Evolutionary conservation across 2,797 vertebrate genomes (phyloP), one percentile per base, ranked within the genome.

Genomic region (Adrianichthys oophorus): DNA sequence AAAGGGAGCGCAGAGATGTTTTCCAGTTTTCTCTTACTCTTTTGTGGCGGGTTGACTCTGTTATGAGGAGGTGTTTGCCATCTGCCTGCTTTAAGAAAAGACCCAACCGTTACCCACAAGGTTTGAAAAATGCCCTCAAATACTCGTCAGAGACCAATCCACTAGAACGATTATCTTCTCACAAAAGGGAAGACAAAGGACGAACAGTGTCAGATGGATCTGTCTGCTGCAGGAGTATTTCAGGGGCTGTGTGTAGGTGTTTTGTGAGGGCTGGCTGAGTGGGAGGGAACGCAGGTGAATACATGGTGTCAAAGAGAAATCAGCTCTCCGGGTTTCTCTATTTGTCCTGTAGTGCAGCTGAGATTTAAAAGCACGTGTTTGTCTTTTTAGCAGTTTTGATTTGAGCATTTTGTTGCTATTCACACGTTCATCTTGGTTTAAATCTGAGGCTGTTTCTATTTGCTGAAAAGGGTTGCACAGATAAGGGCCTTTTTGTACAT

Each of bases 221-320:
- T n/a, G 57, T 84, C 78, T 85, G 61, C 19, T 70, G 49, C 54
- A 70, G 74, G 48, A 81, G 76, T 56, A 71, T 78, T 78, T 75
- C 66, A 81, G 80, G 61, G 74, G 57, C 47, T 0, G 29, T 70
- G 85, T 79, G 90, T 86, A 77, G 88, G 87, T 74, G 87, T 83
- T 65, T 67, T 80, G 77, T 80, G 87, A 90, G 79, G 87, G 91
- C 82, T 52, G 85, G 87, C 56, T 47, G 80, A 83, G 87, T 87
- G 86, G 89, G 82, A 81, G 83, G 73, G 82, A 60, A 81, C 74
- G 72, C 87, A 86, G 86, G 87, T 85, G 86, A 85, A 87, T 83
- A 65, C 82, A 64, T 64, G 61, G 82, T 78, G 78, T 81, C 82
- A 85, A 65, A 82, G 70, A 72, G 68, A 82, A 81, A 23, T 52